A percentile compares a stretch with the other conserved stretches of the same genome.
Conservation (phyloP, 2,113 vertebrate genomes). For the Tenrec ecaudatus region DNA sequence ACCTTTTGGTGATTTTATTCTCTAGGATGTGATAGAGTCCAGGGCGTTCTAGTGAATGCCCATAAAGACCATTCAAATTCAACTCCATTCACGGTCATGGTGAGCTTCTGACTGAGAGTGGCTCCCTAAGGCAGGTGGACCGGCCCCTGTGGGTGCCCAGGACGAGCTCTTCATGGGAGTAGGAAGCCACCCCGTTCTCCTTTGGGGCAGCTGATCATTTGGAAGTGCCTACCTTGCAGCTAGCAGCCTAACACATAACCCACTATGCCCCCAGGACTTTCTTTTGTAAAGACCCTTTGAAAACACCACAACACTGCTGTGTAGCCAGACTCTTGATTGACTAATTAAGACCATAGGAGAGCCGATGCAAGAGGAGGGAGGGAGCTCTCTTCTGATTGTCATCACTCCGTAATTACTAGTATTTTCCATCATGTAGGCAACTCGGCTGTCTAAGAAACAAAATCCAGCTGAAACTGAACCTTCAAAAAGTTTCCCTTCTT, state of each 20-base stretch:
- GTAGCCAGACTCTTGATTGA: background rate
- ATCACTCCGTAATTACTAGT: constrained; percentile 32
- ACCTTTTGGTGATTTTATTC: background rate
- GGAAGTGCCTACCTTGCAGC: too few relatives aligned
- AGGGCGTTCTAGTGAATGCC: background rate
- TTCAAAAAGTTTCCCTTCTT: constrained; percentile 78
- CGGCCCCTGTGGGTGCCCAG: too few relatives aligned
- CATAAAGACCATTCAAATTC: background rate
- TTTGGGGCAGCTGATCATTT: too few relatives aligned
- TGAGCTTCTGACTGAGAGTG: too few relatives aligned
- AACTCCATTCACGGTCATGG: too few relatives aligned
- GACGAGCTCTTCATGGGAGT: too few relatives aligned
- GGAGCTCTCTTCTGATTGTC: constrained; percentile 28
- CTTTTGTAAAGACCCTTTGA: background rate
- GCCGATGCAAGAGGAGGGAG: background rate
- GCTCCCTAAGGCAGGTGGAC: too few relatives aligned
- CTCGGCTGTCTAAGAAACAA: constrained; percentile 75
- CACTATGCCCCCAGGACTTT: too few relatives aligned
- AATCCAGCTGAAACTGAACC: constrained; percentile 77
- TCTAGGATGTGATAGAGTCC: background rate
- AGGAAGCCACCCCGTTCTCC: too few relatives aligned
- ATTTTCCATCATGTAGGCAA: constrained; percentile 80
- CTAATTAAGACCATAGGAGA: constrained; percentile 14
- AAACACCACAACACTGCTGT: background rate
- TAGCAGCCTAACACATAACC: too few relatives aligned